These are phyloP conservation scores for Drosophila rhopaloa DNA, from an alignment of 1,140 invertebrate species.

Conservation along the genomic window DNA sequence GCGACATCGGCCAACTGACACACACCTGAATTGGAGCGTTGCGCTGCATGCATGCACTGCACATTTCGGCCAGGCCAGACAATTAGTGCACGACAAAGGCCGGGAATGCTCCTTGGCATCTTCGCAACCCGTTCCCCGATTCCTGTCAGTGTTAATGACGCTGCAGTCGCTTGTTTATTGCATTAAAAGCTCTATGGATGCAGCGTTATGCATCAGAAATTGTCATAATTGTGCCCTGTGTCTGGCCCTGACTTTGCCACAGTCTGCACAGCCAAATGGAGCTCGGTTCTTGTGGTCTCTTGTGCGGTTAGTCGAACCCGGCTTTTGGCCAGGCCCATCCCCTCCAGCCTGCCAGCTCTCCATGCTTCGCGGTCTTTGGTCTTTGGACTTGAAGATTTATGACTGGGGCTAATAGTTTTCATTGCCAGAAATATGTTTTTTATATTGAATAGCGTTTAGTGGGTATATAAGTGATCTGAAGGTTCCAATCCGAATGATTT, in stretches of 20 bases:
- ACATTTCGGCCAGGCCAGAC: conserved; percentile 74
- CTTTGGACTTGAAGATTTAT: conserved; percentile 61
- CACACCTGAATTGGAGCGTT: conserved; percentile 79
- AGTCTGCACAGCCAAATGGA: conserved; percentile 30
- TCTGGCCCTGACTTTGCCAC: conserved; percentile 65
- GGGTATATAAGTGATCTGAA: conserved; percentile 23
- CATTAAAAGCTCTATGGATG: conserved; percentile 73
- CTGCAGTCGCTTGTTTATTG: conserved; percentile 71
- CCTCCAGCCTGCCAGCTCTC: neutral
- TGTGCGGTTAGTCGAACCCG: conserved; percentile 27
- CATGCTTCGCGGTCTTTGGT: neutral
- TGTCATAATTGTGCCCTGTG: conserved; percentile 80
- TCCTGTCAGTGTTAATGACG: conserved; percentile 71
- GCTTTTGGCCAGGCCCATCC: conserved; percentile 6
- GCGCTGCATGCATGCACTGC: conserved; percentile 63
- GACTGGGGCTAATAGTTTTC: conserved; percentile 71
- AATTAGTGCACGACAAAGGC: conserved; percentile 78
- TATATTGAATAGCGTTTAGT: neutral
- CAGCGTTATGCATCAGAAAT: conserved; percentile 80
- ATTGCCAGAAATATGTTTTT: conserved; percentile 55
- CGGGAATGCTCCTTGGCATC: conserved; percentile 20
- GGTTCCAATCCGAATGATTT: neutral
- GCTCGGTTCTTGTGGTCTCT: conserved; percentile 48
- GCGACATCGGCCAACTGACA: conserved; percentile 75
- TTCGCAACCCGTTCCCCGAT: neutral